A percentile compares a stretch with the other conserved stretches of the same genome.
These are phyloP conservation scores for Parazoanthus darwini DNA, from an alignment of 92 coral and sea anemone species.

Conservation along the genomic window DNA sequence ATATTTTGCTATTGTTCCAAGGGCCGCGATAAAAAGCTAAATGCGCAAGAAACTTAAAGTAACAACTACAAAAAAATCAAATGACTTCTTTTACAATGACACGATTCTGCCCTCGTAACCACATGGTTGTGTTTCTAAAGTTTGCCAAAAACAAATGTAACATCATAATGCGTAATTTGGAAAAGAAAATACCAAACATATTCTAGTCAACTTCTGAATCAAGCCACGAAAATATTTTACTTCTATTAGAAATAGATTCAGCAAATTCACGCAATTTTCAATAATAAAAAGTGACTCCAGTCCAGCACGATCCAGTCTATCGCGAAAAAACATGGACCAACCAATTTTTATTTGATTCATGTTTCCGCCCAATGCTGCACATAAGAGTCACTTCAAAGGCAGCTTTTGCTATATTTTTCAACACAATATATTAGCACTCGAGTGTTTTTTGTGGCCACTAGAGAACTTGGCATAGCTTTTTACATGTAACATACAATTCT, in stretches of 20 bases:
- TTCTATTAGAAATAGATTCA: neutral
- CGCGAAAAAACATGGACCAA: too few relatives aligned
- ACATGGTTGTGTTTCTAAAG: neutral
- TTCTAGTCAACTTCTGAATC: neutral
- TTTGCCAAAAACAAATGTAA: neutral
- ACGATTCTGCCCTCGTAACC: neutral
- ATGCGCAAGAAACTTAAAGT: too few relatives aligned
- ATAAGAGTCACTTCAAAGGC: neutral
- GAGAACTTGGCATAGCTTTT: neutral
- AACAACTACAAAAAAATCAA: neutral
- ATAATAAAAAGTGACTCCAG: neutral
- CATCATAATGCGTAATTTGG: neutral
- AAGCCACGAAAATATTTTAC: neutral
- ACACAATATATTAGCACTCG: neutral
- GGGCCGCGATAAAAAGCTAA: neutral
- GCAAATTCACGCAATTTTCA: neutral
- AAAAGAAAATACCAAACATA: neutral
- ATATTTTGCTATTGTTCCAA: neutral
- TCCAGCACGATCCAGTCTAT: neutral
- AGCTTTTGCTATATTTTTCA: neutral
- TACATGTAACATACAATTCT: neutral
- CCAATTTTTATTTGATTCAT: neutral
- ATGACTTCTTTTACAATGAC: neutral
- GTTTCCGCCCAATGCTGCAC: neutral
- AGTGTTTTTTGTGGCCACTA: neutral